phyloP scores from a whole-genome alignment of 2,888 invertebrate species.

The Sclerodermus sp. region DNA sequence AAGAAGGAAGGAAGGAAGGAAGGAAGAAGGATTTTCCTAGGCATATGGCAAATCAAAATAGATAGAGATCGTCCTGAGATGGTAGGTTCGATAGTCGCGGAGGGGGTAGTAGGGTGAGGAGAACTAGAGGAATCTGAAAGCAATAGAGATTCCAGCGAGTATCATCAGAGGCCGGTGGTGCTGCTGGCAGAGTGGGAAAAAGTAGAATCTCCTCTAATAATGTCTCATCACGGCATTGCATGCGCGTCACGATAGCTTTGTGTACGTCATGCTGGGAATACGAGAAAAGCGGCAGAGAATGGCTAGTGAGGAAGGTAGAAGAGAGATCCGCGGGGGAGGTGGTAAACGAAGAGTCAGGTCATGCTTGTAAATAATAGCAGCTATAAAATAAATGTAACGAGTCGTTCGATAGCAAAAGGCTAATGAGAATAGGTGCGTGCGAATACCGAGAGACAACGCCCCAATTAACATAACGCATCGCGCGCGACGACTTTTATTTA shows the following conservation, averaged over 20 bases:
- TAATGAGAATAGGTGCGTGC: slow-evolving; percentile 56
- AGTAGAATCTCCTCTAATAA: slow-evolving; percentile 29
- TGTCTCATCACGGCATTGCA: slow-evolving; percentile 37
- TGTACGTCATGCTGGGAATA: slow-evolving; percentile 18
- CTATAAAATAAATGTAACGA: slow-evolving; percentile 47
- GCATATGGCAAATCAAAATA: no score
- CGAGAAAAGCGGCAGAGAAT: slow-evolving; percentile 2
- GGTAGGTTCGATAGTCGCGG: no score
- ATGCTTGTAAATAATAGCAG: slow-evolving; percentile 38
- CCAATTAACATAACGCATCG: slow-evolving; percentile 58
- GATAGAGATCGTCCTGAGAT: no score
- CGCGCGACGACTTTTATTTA: slow-evolving; percentile 51
- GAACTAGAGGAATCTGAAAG: no score
- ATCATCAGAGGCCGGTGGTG: no score
- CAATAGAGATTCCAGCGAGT: no score
- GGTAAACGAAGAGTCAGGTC: slow-evolving; percentile 19
- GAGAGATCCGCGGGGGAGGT: slow-evolving; percentile 13
- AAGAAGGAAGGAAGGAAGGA: no score
- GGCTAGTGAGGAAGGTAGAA: slow-evolving; percentile 13
- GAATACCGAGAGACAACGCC: slow-evolving; percentile 54
- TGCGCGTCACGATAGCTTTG: slow-evolving; percentile 30
- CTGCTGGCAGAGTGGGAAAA: neutral
- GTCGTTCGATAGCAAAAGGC: slow-evolving; percentile 44
- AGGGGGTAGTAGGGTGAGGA: no score
- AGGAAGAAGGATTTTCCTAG: no score